phyloP scores from a whole-genome alignment of 2,797 vertebrate species.

The Syncerus caffer region DNA sequence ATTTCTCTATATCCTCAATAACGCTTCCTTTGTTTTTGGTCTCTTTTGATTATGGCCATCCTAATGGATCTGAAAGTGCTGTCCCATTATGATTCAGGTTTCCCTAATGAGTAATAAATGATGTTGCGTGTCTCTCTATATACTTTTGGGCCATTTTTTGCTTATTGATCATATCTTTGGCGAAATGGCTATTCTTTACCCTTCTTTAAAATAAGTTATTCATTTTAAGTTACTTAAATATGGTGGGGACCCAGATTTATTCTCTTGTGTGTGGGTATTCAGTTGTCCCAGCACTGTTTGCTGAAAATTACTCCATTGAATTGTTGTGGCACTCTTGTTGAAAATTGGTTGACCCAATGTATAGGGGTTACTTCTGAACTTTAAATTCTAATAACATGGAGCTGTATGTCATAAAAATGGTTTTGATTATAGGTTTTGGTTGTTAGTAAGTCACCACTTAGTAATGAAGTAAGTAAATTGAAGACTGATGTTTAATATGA shows the following conservation, averaged over 20 bases:
- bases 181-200: background rate
- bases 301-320: background rate
- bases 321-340: background rate
- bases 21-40: background rate
- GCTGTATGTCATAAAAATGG: background rate
- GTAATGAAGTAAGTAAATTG: background rate
- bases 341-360: background rate
- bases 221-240: background rate
- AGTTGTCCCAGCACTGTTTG: background rate
- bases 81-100: background rate
- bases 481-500: background rate
- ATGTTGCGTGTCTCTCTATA: background rate
- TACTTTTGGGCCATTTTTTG: background rate
- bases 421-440: background rate
- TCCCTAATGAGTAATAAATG: background rate
- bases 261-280: background rate
- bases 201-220: background rate
- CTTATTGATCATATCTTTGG: background rate
- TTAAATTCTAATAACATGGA: background rate
- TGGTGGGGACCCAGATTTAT: background rate
- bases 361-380: conserved; percentile 5
- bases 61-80: background rate
- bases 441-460: background rate
- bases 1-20: background rate
- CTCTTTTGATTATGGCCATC: background rate